These are phyloP conservation scores for Automeris io DNA, from an alignment of 2,888 invertebrate species.

Conservation along the genomic window DNA sequence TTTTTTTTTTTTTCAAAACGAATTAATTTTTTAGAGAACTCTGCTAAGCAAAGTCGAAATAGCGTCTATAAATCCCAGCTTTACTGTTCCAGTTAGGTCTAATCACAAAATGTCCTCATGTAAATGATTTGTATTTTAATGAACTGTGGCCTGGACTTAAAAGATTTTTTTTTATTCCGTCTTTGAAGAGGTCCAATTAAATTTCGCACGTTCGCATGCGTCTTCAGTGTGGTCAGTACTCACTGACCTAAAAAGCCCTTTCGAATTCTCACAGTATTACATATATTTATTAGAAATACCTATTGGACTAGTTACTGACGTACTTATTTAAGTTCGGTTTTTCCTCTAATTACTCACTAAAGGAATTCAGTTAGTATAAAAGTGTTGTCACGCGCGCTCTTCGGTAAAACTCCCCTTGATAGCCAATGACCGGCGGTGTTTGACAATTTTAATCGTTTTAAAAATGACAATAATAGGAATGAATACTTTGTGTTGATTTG, in stretches of 20 bases:
- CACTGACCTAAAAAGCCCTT: neutral
- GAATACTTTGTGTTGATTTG: neutral
- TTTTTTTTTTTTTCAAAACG: too few species aligned
- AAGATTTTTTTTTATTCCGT: too few species aligned
- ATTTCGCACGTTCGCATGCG: neutral
- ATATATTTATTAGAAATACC: constrained; percentile 9
- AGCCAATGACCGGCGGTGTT: neutral
- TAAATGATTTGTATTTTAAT: too few species aligned
- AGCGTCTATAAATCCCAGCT: too few species aligned
- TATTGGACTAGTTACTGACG: constrained; percentile 5
- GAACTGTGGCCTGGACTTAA: too few species aligned
- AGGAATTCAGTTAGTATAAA: constrained; percentile 4
- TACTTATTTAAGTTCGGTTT: constrained; percentile 11
- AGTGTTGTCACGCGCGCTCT: constrained; percentile 1
- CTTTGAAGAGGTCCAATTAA: too few species aligned
- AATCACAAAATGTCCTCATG: too few species aligned
- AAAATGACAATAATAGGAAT: neutral
- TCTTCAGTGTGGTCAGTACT: neutral
- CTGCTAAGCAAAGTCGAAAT: too few species aligned
- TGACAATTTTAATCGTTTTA: neutral
- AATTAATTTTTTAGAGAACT: too few species aligned
- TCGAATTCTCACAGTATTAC: constrained; percentile 10
- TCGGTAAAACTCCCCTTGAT: neutral
- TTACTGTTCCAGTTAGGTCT: too few species aligned
- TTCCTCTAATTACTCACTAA: constrained; percentile 16